Conservation (phyloP, 2,797 vertebrate genomes). For the Enteromius viviparus region DNA sequence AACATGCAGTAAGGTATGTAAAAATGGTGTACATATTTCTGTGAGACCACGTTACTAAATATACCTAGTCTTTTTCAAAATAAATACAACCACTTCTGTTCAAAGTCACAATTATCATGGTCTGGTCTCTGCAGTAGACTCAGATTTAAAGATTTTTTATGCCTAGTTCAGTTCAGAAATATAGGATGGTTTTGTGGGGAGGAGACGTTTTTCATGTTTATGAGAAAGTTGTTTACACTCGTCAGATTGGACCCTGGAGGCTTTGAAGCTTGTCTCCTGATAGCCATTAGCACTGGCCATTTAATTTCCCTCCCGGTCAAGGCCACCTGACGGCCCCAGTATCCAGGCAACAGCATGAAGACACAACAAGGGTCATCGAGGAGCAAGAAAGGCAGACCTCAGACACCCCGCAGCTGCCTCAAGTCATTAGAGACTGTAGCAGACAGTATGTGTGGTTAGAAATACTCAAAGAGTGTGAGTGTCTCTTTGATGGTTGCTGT, state of each 20-base stretch:
- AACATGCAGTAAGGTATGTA: too few relatives aligned
- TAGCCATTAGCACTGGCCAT: conserved; percentile 48
- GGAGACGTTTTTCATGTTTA: conserved; percentile 8
- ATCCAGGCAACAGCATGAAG: conserved; percentile 57
- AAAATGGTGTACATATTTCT: too few relatives aligned
- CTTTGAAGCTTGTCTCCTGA: conserved; percentile 21
- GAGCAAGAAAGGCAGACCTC: conserved; percentile 29
- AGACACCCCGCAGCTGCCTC: conserved; percentile 26
- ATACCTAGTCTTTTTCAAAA: not conserved
- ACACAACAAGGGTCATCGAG: conserved; percentile 31
- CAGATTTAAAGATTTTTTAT: not conserved
- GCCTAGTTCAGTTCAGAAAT: not conserved
- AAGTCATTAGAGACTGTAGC: conserved; percentile 35
- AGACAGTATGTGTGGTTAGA: conserved; percentile 7
- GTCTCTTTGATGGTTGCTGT: conserved; percentile 7
- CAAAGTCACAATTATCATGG: not conserved
- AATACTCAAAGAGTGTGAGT: not conserved
- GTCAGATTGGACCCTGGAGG: conserved; percentile 33
- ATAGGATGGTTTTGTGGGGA: not conserved
- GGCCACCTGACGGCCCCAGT: conserved; percentile 39
- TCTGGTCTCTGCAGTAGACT: not conserved
- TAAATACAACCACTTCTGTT: not conserved
- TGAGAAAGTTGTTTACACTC: conserved; percentile 54
- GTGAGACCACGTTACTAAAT: not conserved
- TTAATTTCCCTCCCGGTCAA: conserved; percentile 36